These are phyloP conservation scores for Dinocampus coccinellae DNA, from an alignment of 2,888 invertebrate species.

Conservation along the genomic window DNA sequence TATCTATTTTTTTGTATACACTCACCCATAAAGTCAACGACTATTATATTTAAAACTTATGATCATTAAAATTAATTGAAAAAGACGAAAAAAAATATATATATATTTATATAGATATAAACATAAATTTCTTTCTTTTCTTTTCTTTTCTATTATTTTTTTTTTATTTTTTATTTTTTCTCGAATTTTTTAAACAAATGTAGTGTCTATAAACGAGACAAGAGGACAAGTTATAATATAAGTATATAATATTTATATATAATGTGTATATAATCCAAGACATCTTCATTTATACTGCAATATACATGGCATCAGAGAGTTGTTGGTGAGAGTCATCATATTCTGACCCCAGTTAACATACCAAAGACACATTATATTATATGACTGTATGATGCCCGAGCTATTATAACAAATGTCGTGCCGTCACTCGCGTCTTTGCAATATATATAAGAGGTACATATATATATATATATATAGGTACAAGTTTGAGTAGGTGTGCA, in stretches of 20 bases:
- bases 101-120: too few relatives aligned
- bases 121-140: not conserved
- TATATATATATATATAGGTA: not conserved
- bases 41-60: not conserved
- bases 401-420: constrained; percentile 61
- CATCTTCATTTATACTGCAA: not conserved
- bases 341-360: constrained; percentile 68
- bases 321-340: constrained; percentile 54
- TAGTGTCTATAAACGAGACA: constrained; percentile 5
- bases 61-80: not conserved
- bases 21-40: not conserved
- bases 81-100: not conserved
- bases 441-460: constrained; percentile 11
- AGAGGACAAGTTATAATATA: not conserved
- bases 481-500: constrained; percentile 11
- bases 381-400: constrained; percentile 45
- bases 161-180: not conserved
- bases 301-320: constrained; percentile 11
- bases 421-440: not conserved
- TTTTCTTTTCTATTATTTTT: not conserved
- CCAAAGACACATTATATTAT: constrained; percentile 62
- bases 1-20: not conserved
- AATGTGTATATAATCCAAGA: not conserved
- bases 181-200: constrained; percentile 3
- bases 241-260: too few relatives aligned